Conservation (phyloP, 2,797 vertebrate species). For the Galagoides demidoff region DNA sequence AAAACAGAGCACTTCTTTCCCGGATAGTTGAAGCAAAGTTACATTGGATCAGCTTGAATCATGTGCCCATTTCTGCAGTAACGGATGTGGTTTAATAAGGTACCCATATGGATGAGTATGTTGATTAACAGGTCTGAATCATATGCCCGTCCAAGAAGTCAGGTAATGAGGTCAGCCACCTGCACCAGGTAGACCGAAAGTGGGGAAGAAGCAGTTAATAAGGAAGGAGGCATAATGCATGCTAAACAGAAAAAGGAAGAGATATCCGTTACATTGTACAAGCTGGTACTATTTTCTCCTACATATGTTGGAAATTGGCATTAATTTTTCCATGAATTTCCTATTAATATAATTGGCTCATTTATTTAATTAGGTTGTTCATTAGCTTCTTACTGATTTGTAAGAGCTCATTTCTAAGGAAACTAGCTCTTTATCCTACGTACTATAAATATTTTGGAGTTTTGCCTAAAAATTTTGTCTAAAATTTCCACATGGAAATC, state of each 20-base stretch:
- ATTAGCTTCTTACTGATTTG: not conserved
- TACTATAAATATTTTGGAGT: slow-evolving; percentile 23
- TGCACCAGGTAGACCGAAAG: not conserved
- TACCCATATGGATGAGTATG: not conserved
- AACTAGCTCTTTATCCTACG: not conserved
- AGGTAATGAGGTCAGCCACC: not conserved
- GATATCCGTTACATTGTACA: not conserved
- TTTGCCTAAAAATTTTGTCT: not conserved
- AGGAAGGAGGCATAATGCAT: not conserved
- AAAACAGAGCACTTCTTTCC: not conserved
- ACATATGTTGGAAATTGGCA: not conserved
- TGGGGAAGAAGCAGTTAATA: not conserved
- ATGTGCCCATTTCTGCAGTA: not conserved
- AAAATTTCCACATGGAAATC: not conserved
- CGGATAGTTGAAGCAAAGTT: not conserved
- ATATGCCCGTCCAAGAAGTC: not conserved
- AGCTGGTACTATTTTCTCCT: not conserved
- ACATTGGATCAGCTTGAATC: not conserved
- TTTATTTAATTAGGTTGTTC: not conserved
- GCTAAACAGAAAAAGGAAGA: not conserved
- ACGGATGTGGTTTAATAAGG: not conserved
- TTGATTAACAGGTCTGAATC: not conserved
- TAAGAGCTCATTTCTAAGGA: not conserved
- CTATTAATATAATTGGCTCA: not conserved
- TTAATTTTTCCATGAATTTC: not conserved